These are phyloP conservation scores for Cariama cristata DNA, from an alignment of 2,113 vertebrate genomes.

Conservation along the genomic window DNA sequence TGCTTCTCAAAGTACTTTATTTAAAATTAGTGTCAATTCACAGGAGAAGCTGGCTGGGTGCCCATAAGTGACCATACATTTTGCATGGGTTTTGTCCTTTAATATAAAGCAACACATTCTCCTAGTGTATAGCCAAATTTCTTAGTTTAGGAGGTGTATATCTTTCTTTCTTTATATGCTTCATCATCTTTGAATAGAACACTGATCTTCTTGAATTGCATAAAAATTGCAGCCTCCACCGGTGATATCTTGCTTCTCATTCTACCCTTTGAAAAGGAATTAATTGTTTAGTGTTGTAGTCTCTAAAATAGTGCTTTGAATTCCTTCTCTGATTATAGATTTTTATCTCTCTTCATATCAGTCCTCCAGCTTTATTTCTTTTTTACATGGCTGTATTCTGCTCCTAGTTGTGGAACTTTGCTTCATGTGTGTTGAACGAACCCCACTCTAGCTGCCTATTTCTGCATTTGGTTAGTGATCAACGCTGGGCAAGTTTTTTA, in stretches of 20 bases:
- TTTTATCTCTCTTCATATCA: conserved; percentile 3
- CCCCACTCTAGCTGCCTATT: conserved; percentile 2
- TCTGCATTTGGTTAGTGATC: conserved; percentile 9
- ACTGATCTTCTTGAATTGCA: neutral
- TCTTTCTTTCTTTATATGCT: neutral
- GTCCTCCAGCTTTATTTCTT: neutral
- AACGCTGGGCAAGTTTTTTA: neutral
- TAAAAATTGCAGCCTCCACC: neutral
- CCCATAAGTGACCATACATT: neutral
- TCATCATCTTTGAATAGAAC: neutral
- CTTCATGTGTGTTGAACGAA: neutral
- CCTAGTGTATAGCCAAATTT: neutral
- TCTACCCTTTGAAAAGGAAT: conserved; percentile 18
- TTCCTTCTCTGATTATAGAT: neutral
- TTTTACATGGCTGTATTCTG: neutral
- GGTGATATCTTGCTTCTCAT: neutral
- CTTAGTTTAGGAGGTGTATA: neutral
- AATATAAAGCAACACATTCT: neutral
- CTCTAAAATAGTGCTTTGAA: neutral
- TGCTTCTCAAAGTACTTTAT: neutral
- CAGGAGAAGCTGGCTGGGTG: neutral
- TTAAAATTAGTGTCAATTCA: neutral
- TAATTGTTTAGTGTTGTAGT: neutral
- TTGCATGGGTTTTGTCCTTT: neutral
- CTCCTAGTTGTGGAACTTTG: neutral